These are phyloP conservation scores for Habropoda laboriosa DNA, from an alignment of 1,140 invertebrate species.

Conservation along the genomic window DNA sequence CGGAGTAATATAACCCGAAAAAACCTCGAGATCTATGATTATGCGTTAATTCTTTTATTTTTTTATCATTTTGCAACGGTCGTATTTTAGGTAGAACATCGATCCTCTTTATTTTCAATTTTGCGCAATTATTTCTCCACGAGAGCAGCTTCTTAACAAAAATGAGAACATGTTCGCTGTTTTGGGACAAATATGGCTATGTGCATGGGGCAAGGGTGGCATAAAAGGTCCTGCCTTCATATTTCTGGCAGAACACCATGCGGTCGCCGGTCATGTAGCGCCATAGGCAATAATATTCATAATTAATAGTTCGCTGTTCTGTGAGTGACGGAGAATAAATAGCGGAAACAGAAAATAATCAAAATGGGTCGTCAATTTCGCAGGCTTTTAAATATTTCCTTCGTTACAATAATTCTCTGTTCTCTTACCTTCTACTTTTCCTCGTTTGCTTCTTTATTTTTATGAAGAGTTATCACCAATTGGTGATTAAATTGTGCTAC, in stretches of 20 bases:
- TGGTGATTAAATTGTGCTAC: no score
- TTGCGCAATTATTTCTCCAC: neutral
- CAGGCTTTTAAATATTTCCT: neutral
- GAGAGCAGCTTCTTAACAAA: neutral
- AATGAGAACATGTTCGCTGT: constrained; percentile 59
- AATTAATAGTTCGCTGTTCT: constrained; percentile 80
- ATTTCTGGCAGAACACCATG: constrained; percentile 74
- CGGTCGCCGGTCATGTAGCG: constrained; percentile 75
- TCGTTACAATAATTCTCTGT: neutral
- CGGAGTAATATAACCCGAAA: no score
- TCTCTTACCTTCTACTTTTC: neutral
- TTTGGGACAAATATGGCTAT: constrained; percentile 72
- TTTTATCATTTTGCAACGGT: no score
- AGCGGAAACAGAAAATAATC: constrained; percentile 11
- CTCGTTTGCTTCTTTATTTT: neutral
- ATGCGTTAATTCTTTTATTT: no score
- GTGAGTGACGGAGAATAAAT: constrained; percentile 74
- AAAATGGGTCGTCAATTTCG: constrained; percentile 8
- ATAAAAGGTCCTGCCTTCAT: constrained; percentile 66
- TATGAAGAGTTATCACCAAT: no score
- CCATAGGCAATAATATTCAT: constrained; percentile 80
- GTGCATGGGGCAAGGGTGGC: constrained; percentile 47
- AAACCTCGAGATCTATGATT: no score
- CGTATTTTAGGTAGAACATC: no score
- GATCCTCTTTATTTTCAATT: neutral